phyloP scores from a whole-genome alignment of 2,797 vertebrate genomes.

The Antennarius maculatus region DNA sequence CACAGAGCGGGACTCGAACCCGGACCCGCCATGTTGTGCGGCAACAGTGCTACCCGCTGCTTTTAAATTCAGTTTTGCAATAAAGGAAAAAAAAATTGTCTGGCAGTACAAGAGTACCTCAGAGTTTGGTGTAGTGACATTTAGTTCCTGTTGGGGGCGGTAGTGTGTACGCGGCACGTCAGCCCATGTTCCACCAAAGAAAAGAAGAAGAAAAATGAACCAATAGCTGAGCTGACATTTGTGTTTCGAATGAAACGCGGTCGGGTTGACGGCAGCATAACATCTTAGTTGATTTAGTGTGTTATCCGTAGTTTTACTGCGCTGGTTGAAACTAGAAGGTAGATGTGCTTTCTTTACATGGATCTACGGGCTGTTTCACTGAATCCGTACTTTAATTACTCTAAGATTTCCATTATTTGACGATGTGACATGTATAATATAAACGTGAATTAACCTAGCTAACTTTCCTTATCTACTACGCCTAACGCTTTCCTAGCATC shows the following conservation, averaged over 20 bases:
- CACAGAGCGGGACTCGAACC: too few relatives aligned
- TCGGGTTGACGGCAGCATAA: conserved; percentile 42
- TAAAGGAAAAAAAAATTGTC: too few relatives aligned
- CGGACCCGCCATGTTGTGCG: too few relatives aligned
- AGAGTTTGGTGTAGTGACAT: not conserved
- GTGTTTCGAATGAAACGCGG: conserved; percentile 78
- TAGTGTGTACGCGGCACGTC: fast-evolving
- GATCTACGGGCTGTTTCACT: not conserved
- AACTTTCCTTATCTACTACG: not conserved
- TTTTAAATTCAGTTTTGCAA: too few relatives aligned
- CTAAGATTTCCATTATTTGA: not conserved
- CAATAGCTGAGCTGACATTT: conserved; percentile 64
- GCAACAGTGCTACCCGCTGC: too few relatives aligned
- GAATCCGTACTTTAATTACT: not conserved
- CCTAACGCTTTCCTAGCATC: not conserved
- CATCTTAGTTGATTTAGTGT: conserved; percentile 20
- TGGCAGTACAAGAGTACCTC: too few relatives aligned
- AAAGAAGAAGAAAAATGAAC: conserved; percentile 57
- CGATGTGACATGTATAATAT: not conserved
- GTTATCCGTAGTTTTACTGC: not conserved
- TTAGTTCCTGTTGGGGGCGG: conserved; percentile 24
- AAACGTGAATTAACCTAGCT: not conserved
- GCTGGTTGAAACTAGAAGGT: conserved; percentile 18
- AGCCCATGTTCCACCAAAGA: not conserved
- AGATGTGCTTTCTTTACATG: conserved; percentile 3